Evolutionary conservation across 2,113 vertebrate species (phyloP), one percentile per base, ranked within the genome.

Genomic region (Trematomus loennbergii): DNA sequence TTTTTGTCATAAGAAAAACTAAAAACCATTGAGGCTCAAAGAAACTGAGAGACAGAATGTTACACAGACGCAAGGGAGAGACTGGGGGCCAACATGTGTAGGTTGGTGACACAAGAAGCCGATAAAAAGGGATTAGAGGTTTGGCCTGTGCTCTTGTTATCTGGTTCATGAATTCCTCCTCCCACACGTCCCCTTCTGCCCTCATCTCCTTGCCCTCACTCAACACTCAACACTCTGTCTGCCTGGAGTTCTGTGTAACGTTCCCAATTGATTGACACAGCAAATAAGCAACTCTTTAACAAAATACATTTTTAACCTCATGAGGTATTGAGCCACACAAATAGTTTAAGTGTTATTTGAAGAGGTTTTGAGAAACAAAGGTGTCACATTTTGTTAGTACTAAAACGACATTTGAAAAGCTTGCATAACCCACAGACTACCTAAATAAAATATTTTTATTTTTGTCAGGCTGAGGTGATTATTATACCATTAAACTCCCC

Each of bases 101-200:
- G 65, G 86, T 61, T 75, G 64, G 70, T 36, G 58, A 76, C 45
- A 67, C 17, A 49, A 63, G 18, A 78, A 72, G 62, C 9, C 50
- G 54, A 70, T 74, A 0, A 53, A 29, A 82, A 83, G 22, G 64
- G 65, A 68, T 71, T 74, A 61, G 48, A 65, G 58, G 70, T 80
- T 81, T 57, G 55, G 62, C 76, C 71, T 76, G 77, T 53, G 79
- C 70, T 84, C 66, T 63, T 60, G 22, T 75, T 83, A 58, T 84
- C 64, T 87, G 78, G 10, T 20, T 70, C 29, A 45, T 76, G 63
- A 74, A 77, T 83, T 74, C 75, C 33, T 82, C 65, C 79, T 71
- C 88, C 69, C 73, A 85, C 81, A 59, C 75, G 73, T 85, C 40
- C 65, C 40, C 62, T 58, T 70, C 15, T 61, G 59, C 29, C 52